Conservation (phyloP, 2,888 invertebrate species). For the Polyploca ridens region DNA sequence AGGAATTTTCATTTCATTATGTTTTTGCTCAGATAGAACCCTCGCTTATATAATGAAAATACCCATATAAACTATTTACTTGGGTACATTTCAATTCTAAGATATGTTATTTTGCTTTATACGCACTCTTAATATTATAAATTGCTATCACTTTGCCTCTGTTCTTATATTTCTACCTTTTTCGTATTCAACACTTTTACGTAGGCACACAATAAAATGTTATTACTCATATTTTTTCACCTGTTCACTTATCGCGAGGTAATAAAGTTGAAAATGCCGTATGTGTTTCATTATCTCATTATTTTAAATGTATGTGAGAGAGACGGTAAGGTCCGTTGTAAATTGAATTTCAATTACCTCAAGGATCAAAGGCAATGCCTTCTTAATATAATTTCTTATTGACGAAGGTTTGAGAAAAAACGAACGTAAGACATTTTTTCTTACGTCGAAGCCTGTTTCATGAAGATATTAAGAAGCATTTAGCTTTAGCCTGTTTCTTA, state of each 20-base stretch:
- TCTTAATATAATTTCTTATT: constrained; percentile 37
- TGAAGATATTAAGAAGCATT: not conserved
- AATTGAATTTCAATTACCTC: constrained; percentile 55
- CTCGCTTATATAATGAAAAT: too few species aligned
- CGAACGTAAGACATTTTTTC: not conserved
- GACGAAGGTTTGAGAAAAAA: not conserved
- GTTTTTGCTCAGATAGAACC: too few species aligned
- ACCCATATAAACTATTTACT: too few species aligned
- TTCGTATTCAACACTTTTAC: not conserved
- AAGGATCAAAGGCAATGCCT: constrained; percentile 36
- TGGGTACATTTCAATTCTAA: too few species aligned
- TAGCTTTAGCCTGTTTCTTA: not conserved
- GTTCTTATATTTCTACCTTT: not conserved
- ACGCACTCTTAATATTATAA: too few species aligned
- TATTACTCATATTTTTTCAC: constrained; percentile 11
- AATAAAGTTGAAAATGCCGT: constrained; percentile 12
- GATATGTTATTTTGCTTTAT: too few species aligned
- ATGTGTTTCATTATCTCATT: constrained; percentile 28
- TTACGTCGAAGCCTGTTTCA: not conserved
- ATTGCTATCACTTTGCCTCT: too few species aligned
- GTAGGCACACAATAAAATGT: not conserved
- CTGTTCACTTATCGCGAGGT: constrained; percentile 4
- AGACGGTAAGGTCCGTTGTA: constrained; percentile 39
- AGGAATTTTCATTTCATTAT: too few species aligned
- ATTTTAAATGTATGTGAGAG: constrained; percentile 37